A percentile compares a stretch with the other conserved stretches of the same genome.
Evolutionary conservation across 2,113 vertebrate species (phyloP).

Genomic region (Galbula dea): DNA sequence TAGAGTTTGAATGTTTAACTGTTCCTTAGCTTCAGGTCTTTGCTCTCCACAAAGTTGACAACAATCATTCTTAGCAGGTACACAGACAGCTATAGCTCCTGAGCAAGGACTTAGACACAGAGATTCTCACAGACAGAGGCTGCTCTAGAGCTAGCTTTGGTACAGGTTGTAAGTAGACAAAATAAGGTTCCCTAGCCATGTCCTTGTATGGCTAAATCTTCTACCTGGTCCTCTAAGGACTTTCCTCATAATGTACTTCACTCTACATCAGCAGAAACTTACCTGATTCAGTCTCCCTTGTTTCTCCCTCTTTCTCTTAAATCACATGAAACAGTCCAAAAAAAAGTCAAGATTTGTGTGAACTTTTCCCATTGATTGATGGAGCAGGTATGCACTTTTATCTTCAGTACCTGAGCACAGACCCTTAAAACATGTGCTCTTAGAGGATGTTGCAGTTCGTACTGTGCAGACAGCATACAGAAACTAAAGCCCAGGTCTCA

Average conservation of each 20-base stretch:
- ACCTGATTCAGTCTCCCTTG: not conserved
- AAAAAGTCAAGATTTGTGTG: not conserved
- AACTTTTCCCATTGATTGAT: not conserved
- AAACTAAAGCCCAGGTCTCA: not conserved
- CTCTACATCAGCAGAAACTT: not conserved
- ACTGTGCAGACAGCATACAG: not conserved
- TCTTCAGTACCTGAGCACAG: not conserved
- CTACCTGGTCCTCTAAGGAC: not conserved
- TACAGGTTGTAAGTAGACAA: not conserved
- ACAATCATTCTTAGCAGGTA: not conserved
- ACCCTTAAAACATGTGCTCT: fast-evolving
- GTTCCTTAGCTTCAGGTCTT: not conserved
- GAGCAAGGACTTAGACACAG: not conserved
- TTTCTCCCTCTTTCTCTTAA: not conserved
- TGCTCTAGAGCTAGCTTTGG: not conserved
- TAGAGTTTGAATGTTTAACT: not conserved
- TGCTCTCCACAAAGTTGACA: not conserved
- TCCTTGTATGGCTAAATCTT: not conserved
- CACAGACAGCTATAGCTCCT: not conserved
- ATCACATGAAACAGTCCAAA: not conserved
- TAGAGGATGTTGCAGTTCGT: not conserved
- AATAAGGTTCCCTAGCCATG: not conserved
- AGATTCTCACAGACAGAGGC: not conserved
- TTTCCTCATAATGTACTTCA: not conserved
- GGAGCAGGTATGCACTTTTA: not conserved